These are phyloP conservation scores for Rostratula benghalensis DNA, from an alignment of 2,113 vertebrate genomes.

Conservation along the genomic window DNA sequence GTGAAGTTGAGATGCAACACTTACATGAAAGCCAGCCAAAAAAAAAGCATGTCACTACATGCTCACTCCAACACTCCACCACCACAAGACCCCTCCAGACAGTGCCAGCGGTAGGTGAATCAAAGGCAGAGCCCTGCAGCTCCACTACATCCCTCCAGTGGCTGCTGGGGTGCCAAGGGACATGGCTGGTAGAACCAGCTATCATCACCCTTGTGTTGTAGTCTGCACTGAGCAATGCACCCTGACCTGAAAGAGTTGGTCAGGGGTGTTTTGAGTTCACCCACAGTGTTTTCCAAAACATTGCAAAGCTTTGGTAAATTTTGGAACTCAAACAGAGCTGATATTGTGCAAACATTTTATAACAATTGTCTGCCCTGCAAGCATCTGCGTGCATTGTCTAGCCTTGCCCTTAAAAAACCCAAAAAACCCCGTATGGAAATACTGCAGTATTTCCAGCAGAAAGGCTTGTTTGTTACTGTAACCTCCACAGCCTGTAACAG, in stretches of 20 bases:
- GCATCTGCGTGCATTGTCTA: not conserved
- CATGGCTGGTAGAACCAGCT: fast-evolving
- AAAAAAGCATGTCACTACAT: fast-evolving
- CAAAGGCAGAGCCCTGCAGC: not conserved
- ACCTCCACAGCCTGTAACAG: not conserved
- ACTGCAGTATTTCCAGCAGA: not conserved
- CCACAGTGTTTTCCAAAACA: not conserved
- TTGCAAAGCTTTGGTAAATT: not conserved
- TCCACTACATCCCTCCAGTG: not conserved
- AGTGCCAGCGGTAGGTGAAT: not conserved
- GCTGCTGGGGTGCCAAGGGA: not conserved
- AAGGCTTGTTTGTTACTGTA: not conserved
- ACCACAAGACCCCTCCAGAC: not conserved
- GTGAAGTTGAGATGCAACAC: fast-evolving
- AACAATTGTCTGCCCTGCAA: not conserved
- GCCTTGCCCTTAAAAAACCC: not conserved
- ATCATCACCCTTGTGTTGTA: fast-evolving
- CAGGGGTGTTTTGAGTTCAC: not conserved
- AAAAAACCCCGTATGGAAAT: not conserved
- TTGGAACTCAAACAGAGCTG: not conserved
- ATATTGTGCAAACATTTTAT: not conserved
- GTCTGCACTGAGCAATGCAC: fast-evolving
- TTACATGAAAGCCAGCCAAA: not conserved
- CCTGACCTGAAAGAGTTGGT: not conserved
- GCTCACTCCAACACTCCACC: fast-evolving